phyloP scores from a whole-genome alignment of 2,113 vertebrate genomes.

The Seriola dumerili region DNA sequence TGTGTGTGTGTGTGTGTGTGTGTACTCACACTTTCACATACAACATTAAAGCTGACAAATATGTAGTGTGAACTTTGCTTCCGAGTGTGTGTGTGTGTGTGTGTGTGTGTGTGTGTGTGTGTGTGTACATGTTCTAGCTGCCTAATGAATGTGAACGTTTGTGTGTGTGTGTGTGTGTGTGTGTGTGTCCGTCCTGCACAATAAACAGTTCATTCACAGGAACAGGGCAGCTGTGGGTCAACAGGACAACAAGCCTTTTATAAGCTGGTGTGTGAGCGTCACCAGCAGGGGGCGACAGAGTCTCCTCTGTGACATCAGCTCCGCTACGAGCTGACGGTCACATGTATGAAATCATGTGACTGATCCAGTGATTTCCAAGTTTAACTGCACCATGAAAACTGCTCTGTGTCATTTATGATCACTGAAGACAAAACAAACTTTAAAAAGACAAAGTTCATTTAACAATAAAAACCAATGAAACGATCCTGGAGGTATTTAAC shows the following conservation, averaged over 20 bases:
- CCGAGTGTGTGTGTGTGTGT: no score
- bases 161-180: background rate
- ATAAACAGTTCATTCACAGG: constrained; percentile 37
- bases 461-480: no score
- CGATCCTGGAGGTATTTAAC: no score
- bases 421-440: no score
- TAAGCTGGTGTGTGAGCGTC: rapidly evolving
- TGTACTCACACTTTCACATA: background rate
- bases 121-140: no score
- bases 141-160: background rate
- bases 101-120: no score
- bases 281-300: constrained; percentile 59
- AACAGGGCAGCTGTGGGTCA: constrained; percentile 52
- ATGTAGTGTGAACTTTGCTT: no score
- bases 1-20: background rate
- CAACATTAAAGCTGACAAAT: background rate
- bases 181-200: background rate
- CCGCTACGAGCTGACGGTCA: constrained; percentile 5
- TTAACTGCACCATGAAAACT: background rate
- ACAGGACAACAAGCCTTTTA: constrained; percentile 24
- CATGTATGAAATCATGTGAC: constrained; percentile 18
- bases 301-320: background rate
- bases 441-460: background rate
- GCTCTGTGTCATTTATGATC: background rate
- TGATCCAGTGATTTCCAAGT: background rate